A percentile compares a stretch with the other conserved stretches of the same genome.
phyloP scores from a whole-genome alignment of 2,888 invertebrate genomes.

The Mactromeris polynyma region DNA sequence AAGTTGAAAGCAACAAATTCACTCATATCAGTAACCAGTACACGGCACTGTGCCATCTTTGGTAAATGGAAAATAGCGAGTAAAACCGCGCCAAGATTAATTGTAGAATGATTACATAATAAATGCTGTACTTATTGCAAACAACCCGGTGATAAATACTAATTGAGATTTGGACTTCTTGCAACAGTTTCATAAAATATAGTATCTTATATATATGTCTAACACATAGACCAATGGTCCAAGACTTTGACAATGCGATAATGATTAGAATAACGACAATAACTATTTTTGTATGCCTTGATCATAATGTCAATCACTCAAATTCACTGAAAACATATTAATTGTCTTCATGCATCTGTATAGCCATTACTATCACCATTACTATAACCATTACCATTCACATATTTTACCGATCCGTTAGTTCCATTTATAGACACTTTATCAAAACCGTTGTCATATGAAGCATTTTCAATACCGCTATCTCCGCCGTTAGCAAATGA shows the following conservation, averaged over 20 bases:
- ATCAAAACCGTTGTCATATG: slow-evolving; percentile 54
- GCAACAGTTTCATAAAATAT: no score
- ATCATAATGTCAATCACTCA: neutral
- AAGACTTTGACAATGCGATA: neutral
- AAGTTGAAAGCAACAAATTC: no score
- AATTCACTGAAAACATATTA: neutral
- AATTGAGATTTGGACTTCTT: no score
- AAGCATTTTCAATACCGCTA: slow-evolving; percentile 61
- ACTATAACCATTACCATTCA: neutral
- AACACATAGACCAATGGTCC: no score
- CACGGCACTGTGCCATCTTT: no score
- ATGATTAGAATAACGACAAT: neutral
- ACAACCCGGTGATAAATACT: neutral
- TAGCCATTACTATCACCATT: slow-evolving; percentile 35
- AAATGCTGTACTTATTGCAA: neutral
- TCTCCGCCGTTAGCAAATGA: neutral
- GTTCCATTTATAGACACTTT: slow-evolving; percentile 42
- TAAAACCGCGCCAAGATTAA: no score
- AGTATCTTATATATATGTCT: no score
- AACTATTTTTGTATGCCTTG: neutral
- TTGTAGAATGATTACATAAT: neutral
- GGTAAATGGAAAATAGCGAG: no score
- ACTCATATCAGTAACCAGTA: no score
- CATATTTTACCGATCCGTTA: neutral
- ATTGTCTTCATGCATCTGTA: slow-evolving; percentile 2